Percentiles rank a stretch among this genome's conserved stretches.
Evolutionary conservation across 2,113 vertebrate genomes (phyloP).

Genomic region (Stictonetta naevosa): DNA sequence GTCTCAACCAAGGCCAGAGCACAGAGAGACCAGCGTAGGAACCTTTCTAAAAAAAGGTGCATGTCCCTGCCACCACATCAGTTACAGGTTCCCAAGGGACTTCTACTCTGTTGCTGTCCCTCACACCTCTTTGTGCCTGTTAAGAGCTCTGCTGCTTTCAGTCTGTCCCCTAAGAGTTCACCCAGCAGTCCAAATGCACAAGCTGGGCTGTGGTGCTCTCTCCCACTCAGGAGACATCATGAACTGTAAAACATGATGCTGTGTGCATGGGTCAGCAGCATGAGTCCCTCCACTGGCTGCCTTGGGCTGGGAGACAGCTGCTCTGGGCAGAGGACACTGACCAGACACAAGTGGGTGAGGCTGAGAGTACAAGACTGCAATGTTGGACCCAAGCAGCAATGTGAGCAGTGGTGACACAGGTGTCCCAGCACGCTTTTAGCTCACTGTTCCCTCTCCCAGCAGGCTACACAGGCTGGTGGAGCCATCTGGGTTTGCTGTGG

Average conservation of each 20-base stretch:
- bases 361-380: background rate
- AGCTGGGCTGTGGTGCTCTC: background rate
- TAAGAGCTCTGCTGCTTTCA: background rate
- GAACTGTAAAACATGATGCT: background rate
- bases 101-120: background rate
- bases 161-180: background rate
- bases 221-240: accelerated
- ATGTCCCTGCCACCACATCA: background rate
- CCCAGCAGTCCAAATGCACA: accelerated
- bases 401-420: accelerated
- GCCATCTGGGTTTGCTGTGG: background rate
- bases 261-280: background rate
- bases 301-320: background rate
- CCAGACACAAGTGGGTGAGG: background rate
- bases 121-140: background rate
- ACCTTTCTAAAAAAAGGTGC: background rate
- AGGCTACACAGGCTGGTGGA: background rate
- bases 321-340: background rate
- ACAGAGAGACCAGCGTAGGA: background rate
- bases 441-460: background rate
- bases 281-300: background rate
- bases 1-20: background rate
- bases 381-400: background rate
- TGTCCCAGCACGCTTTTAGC: background rate
- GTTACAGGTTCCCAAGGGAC: background rate